phyloP scores from a whole-genome alignment of 2,113 vertebrate genomes.

The Embiotoca jacksoni region DNA sequence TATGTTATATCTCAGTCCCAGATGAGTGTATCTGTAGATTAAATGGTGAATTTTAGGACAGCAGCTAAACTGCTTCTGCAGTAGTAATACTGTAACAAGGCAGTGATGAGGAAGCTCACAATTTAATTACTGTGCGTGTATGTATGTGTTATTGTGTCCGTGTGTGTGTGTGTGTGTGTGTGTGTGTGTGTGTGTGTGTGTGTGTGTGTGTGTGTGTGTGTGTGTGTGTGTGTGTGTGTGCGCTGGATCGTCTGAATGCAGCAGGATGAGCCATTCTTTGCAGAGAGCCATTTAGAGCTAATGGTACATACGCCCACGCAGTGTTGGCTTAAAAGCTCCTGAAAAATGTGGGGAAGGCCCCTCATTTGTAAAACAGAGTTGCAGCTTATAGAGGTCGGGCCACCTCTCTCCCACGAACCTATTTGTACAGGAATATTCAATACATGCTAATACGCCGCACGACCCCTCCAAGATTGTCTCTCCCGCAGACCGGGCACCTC shows the following conservation, averaged over 20 bases:
- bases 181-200: constrained; percentile 16
- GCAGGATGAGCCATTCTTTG: constrained; percentile 5
- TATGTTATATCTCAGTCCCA: neutral
- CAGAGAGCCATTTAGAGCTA: constrained; percentile 53
- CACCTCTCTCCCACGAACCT: constrained; percentile 45
- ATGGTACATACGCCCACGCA: constrained; percentile 55
- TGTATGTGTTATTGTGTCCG: constrained; percentile 17
- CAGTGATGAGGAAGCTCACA: constrained; percentile 21
- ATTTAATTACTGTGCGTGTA: constrained; percentile 30
- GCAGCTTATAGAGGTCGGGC: constrained; percentile 38
- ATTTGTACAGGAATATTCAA: constrained; percentile 36
- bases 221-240: neutral
- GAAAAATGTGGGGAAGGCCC: constrained; percentile 58
- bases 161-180: constrained; percentile 16
- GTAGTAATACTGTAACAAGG: constrained; percentile 14
- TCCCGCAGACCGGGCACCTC: constrained; percentile 28
- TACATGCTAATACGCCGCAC: constrained; percentile 4
- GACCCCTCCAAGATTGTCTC: constrained; percentile 14
- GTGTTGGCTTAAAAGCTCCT: constrained; percentile 47
- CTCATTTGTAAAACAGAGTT: constrained; percentile 49
- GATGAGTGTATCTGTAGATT: neutral
- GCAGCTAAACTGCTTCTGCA: constrained; percentile 21
- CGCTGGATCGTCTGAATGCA: neutral
- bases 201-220: neutral
- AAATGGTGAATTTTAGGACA: constrained; percentile 13